phyloP scores from a whole-genome alignment of 2,113 vertebrate species.

The Bubo blakistoni region DNA sequence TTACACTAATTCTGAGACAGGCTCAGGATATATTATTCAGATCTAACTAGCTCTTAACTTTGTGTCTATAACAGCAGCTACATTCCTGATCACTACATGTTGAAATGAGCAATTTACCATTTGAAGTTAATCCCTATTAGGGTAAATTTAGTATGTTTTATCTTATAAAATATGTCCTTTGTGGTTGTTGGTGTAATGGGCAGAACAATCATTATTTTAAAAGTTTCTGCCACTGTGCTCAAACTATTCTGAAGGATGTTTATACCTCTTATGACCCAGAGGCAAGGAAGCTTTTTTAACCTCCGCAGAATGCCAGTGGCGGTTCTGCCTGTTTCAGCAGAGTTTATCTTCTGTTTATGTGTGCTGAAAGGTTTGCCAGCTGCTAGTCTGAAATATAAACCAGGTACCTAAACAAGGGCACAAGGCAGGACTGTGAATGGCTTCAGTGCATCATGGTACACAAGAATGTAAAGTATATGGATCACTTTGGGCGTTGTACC shows the following conservation, averaged over 20 bases:
- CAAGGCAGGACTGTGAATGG: not conserved
- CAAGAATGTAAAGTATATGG: not conserved
- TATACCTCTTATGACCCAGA: not conserved
- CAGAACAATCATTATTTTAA: not conserved
- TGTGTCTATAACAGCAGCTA: not conserved
- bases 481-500: not conserved
- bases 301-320: not conserved
- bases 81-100: not conserved
- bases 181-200: not conserved
- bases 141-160: not conserved
- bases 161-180: not conserved
- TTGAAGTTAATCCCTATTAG: not conserved
- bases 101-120: not conserved
- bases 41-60: not conserved
- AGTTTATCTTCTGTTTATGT: not conserved
- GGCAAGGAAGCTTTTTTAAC: not conserved
- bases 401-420: not conserved
- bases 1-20: not conserved
- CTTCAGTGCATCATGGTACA: not conserved
- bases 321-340: not conserved
- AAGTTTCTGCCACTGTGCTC: not conserved
- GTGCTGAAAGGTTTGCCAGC: constrained; percentile 14
- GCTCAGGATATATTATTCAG: not conserved
- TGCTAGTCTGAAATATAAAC: not conserved
- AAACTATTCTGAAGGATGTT: not conserved